Percentiles rank a stretch among this genome's conserved stretches.
Conservation (phyloP, 2,797 vertebrate species). For the Basileuterus tristriatus region DNA sequence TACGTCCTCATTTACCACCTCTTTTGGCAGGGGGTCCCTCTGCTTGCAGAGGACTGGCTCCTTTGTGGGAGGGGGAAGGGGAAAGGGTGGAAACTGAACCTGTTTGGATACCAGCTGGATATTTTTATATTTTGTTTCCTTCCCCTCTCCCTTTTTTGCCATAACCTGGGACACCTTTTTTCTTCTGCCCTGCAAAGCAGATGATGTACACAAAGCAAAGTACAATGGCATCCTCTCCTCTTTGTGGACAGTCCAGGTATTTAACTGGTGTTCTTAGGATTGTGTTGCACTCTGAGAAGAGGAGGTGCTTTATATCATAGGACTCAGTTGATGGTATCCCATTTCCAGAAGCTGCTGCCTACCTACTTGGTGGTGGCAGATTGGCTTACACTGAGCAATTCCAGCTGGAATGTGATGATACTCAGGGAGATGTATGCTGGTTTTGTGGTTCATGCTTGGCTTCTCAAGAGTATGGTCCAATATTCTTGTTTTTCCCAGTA, state of each 20-base stretch:
- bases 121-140: background rate
- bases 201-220: background rate
- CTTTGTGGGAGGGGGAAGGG: background rate
- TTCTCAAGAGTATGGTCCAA: background rate
- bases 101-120: background rate
- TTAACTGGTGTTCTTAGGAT: background rate
- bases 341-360: constrained; percentile 34
- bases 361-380: background rate
- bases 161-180: background rate
- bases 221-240: background rate
- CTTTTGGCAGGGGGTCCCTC: background rate
- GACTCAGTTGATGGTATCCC: constrained; percentile 6
- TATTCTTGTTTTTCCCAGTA: background rate
- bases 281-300: constrained; percentile 11
- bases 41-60: background rate
- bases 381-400: constrained; percentile 8
- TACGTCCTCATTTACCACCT: constrained; percentile 59
- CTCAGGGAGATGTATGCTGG: background rate
- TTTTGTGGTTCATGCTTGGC: background rate
- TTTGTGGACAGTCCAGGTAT: background rate
- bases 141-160: background rate
- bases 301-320: constrained; percentile 29
- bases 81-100: background rate
- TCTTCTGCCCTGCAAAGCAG: background rate
- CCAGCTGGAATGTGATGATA: background rate